A percentile compares a stretch with the other conserved stretches of the same genome.
phyloP scores from a whole-genome alignment of 2,113 vertebrate species.

The Oreocharis arfaki region DNA sequence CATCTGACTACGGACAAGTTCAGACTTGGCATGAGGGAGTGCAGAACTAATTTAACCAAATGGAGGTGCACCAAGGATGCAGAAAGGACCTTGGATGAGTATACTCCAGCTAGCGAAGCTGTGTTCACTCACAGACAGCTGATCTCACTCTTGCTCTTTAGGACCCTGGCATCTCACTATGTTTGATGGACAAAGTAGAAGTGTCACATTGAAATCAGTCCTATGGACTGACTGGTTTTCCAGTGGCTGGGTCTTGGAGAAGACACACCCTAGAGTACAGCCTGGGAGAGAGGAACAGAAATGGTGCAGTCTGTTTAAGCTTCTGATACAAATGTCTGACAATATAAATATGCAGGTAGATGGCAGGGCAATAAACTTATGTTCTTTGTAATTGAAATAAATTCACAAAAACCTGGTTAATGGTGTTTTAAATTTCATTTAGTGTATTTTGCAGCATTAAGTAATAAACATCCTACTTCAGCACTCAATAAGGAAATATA shows the following conservation, averaged over 20 bases:
- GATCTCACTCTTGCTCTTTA: background rate
- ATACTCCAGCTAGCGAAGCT: background rate
- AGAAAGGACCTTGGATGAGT: background rate
- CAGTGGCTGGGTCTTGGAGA: background rate
- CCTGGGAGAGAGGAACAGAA: background rate
- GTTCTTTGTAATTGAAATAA: background rate
- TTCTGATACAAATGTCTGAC: background rate
- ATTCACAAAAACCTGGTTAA: background rate
- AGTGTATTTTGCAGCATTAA: background rate
- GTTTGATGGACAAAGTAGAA: background rate
- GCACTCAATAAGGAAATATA: constrained; percentile 13
- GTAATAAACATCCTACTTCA: constrained; percentile 8
- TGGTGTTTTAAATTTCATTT: background rate
- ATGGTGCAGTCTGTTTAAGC: background rate
- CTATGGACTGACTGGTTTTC: background rate
- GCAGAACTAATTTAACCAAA: background rate
- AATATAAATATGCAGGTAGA: background rate
- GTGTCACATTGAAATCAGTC: background rate
- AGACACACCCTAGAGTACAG: background rate
- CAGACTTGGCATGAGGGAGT: background rate
- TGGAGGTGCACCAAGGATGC: background rate
- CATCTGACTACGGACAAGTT: background rate
- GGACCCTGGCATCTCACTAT: background rate
- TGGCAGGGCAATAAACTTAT: background rate
- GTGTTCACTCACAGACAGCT: background rate